Conservation (phyloP, 2,797 vertebrate genomes). For the Pseudocheirus occidentalis region DNA sequence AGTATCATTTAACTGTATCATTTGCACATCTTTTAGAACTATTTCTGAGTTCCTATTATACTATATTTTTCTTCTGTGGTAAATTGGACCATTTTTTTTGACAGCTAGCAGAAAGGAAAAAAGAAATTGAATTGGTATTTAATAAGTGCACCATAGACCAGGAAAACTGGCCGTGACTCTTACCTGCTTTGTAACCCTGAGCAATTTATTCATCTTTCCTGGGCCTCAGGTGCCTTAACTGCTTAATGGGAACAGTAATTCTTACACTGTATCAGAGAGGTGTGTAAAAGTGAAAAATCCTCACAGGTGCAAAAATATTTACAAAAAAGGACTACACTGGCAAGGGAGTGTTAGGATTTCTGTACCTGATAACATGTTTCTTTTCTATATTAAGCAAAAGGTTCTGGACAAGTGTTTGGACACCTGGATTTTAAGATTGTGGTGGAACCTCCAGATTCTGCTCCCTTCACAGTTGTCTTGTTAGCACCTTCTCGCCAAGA, state of each 20-base stretch:
- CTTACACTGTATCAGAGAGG: accelerated
- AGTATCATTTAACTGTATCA: slow-evolving; percentile 10
- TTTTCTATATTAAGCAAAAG: slow-evolving; percentile 87
- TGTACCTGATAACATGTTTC: not conserved
- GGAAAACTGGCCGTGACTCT: not conserved
- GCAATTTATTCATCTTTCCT: not conserved
- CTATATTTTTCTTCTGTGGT: not conserved
- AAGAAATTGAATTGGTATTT: not conserved
- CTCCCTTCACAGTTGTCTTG: slow-evolving; percentile 95
- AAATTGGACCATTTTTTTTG: not conserved
- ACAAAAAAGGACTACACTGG: not conserved
- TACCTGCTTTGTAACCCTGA: not conserved
- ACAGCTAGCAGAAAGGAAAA: slow-evolving; percentile 4
- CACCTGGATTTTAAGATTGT: slow-evolving; percentile 98
- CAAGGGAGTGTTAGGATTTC: not conserved
- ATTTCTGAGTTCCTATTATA: not conserved
- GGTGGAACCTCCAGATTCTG: slow-evolving; percentile 91
- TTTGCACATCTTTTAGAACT: not conserved
- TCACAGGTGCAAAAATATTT: not conserved
- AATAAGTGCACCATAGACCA: slow-evolving; percentile 1
- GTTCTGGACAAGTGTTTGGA: slow-evolving; percentile 93
- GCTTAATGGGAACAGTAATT: not conserved
- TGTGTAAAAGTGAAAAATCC: not conserved
- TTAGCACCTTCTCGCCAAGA: slow-evolving; percentile 95
- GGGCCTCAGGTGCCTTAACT: not conserved